These are phyloP conservation scores for Macaria liturata DNA, from an alignment of 2,888 invertebrate species.

Conservation along the genomic window DNA sequence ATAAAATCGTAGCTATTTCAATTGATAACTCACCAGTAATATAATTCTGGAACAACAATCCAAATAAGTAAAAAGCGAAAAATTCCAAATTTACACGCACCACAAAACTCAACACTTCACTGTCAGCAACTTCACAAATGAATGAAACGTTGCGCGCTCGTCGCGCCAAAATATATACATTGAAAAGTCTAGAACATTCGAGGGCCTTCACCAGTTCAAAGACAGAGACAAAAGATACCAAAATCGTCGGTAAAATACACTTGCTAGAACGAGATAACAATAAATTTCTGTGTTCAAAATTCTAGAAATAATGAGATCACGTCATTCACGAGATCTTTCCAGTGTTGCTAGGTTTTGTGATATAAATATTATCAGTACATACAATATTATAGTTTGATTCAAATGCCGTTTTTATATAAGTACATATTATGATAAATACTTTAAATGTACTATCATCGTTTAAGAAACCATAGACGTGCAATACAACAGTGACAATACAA, in stretches of 20 bases:
- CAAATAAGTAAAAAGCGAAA: constrained; percentile 49
- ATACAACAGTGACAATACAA: no score
- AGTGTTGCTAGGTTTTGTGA: no score
- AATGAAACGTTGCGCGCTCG: constrained; percentile 81
- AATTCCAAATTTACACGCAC: constrained; percentile 54
- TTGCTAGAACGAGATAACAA: constrained; percentile 69
- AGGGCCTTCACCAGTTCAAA: constrained; percentile 75
- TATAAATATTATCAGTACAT: no score
- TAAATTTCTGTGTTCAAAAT: constrained; percentile 62
- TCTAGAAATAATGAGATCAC: constrained; percentile 44
- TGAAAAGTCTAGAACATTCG: constrained; percentile 87
- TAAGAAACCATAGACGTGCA: no score
- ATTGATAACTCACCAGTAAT: constrained; percentile 54
- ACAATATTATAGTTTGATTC: no score
- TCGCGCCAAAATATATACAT: constrained; percentile 85
- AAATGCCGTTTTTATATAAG: no score
- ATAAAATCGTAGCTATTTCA: constrained; percentile 15
- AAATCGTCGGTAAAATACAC: neutral
- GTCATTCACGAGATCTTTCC: constrained; percentile 38
- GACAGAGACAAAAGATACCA: constrained; percentile 57
- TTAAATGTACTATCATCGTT: no score
- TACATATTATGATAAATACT: no score
- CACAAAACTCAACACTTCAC: constrained; percentile 70
- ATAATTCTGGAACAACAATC: constrained; percentile 42
- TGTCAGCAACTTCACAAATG: constrained; percentile 70